Evolutionary conservation across 2,888 invertebrate species (phyloP), one percentile per base, ranked within the genome.

Genomic region (Dermolepida albohirtum): DNA sequence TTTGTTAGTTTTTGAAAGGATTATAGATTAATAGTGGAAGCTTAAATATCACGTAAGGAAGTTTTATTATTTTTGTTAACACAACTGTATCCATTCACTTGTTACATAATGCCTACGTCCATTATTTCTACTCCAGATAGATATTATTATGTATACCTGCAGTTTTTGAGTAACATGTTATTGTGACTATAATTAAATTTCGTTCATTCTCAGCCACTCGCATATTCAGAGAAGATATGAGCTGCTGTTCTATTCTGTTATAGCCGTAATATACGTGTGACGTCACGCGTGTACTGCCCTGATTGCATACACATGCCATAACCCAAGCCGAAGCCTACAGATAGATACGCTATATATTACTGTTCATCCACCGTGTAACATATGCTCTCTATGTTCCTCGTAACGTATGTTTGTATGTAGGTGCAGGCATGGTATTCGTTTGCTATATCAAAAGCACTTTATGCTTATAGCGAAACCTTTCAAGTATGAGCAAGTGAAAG

Each of bases 301-400:
- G 75, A 76, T 76, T 77, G 74, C 74, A 73, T 74, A 70, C 74
- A 74, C 74, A 75, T 75, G 73, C 75, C 74, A 72, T 74, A 70
- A 73, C 68, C 71, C 69, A 74, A 73, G 70, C 69, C 72, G 70
- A 22, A 70, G 66, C 72, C 71, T 71, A 71, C 69, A 66, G 43
- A 67, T 67, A 54, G 59, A 67, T 64, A 55, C 68, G 65, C 67
- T 70, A 55, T 64, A 68, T 69, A 71, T 71, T 71, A 69, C 71
- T 70, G 70, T 63, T 72, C 69, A 71, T 68, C 69, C 68, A 69
- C 62, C 71, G 67, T 73, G 66, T 64, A 66, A 66, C 64, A 68
- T 68, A 71, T 71, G 70, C 68, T 63, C 54, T 69, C 34, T 62
- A 47, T 47, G 59, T 47, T 47, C 47, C 34, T 34, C 34, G 47